Conservation (phyloP, 1,140 invertebrate genomes). For the Archivesica marissinica region DNA sequence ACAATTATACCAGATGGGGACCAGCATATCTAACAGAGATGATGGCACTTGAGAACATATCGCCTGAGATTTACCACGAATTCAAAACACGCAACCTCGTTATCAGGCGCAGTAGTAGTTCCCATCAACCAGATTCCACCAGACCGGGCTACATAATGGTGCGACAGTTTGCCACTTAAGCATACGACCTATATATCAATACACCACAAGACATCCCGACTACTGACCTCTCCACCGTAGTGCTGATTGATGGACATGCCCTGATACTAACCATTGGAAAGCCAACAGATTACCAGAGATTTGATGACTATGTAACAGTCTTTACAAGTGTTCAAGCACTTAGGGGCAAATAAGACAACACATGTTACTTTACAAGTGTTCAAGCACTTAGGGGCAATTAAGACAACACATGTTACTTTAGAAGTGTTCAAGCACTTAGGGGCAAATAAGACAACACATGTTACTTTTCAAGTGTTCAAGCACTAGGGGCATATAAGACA, state of each 20-base stretch:
- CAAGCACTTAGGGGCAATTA: no score
- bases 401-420: no score
- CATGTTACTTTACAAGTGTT: neutral
- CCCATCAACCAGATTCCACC: slow-evolving; percentile 53
- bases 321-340: slow-evolving; percentile 8
- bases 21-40: slow-evolving; percentile 51
- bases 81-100: slow-evolving; percentile 42
- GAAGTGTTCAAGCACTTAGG: no score
- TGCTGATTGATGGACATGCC: slow-evolving; percentile 23
- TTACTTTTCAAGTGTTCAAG: no score
- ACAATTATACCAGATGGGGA: slow-evolving; percentile 46
- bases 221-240: neutral
- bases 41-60: slow-evolving; percentile 10
- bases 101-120: slow-evolving; percentile 25
- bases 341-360: neutral
- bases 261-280: slow-evolving; percentile 21
- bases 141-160: slow-evolving; percentile 59
- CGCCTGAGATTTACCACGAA: slow-evolving; percentile 41
- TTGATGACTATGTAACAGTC: neutral
- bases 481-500: no score
- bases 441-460: no score
- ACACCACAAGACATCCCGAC: neutral
- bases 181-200: neutral
- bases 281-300: neutral
- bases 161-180: neutral